Percentiles rank a stretch among this genome's conserved stretches.
These are phyloP conservation scores for Eremophila alpestris DNA, from an alignment of 2,797 vertebrate species.

Conservation along the genomic window DNA sequence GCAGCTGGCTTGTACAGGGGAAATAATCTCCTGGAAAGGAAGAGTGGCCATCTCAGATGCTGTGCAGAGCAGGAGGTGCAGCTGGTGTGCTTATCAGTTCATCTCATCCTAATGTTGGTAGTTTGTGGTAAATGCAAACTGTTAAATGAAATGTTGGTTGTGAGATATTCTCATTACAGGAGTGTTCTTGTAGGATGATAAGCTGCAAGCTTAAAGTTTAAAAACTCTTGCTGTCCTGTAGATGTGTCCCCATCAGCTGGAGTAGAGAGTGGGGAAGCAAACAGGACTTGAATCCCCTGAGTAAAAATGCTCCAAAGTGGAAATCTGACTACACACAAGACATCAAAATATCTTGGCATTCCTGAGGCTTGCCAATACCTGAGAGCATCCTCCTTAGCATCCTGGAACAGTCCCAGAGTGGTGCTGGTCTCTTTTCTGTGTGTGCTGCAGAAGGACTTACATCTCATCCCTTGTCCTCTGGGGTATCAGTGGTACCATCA, in stretches of 20 bases:
- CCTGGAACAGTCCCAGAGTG: background rate
- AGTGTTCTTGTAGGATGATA: background rate
- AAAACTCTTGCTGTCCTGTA: background rate
- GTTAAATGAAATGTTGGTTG: background rate
- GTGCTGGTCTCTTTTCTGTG: background rate
- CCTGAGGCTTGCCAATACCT: background rate
- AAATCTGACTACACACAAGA: background rate
- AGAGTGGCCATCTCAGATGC: background rate
- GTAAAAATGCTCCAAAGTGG: background rate
- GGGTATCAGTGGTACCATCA: background rate
- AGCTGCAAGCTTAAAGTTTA: background rate
- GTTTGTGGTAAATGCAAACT: background rate
- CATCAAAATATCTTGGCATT: background rate
- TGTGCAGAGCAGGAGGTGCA: background rate
- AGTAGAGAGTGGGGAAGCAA: background rate
- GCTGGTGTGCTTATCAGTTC: background rate
- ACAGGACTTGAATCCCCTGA: background rate
- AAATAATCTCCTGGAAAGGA: background rate
- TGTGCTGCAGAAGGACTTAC: background rate
- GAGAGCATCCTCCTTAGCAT: background rate
- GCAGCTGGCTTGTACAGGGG: conserved; percentile 28
- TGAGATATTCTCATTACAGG: background rate
- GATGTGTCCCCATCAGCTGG: background rate
- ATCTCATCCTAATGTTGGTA: background rate
- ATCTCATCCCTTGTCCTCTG: background rate